These are phyloP conservation scores for Polypterus bichir DNA, from an alignment of 2,113 vertebrate genomes.

Conservation along the genomic window DNA sequence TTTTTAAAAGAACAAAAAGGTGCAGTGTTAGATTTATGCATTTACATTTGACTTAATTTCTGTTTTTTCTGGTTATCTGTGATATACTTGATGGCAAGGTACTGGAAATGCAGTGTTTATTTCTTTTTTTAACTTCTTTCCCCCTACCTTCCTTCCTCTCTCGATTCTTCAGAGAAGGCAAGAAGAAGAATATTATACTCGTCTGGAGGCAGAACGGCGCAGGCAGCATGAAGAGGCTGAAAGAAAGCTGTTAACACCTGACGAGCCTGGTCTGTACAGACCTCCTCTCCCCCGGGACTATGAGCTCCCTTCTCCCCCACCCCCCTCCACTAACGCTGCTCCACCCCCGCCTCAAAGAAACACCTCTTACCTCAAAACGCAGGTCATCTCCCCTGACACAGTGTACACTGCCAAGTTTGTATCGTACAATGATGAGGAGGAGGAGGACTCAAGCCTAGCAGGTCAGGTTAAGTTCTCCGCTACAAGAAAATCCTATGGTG, in stretches of 20 bases:
- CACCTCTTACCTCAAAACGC: conserved; percentile 96
- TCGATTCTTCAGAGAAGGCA: conserved; percentile 77
- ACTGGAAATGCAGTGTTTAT: no score
- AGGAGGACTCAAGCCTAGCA: conserved; percentile 63
- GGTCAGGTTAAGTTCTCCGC: conserved; percentile 88
- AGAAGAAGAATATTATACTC: conserved; percentile 94
- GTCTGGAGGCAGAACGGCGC: conserved; percentile 88
- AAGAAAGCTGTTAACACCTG: conserved; percentile 79
- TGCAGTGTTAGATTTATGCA: no score
- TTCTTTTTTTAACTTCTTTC: no score
- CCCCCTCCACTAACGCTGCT: conserved; percentile 61
- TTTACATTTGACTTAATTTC: no score
- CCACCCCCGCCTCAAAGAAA: conserved; percentile 94
- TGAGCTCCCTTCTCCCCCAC: conserved; percentile 55
- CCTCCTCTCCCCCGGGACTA: conserved; percentile 91
- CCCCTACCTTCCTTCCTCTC: conserved; percentile 22
- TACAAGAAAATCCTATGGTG: conserved; percentile 74
- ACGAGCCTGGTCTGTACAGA: conserved; percentile 91
- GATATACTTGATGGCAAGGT: no score
- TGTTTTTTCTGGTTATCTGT: no score
- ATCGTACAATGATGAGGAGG: conserved; percentile 74
- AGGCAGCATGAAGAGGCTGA: conserved; percentile 90
- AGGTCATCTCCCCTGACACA: conserved; percentile 88
- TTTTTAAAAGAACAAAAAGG: background rate
- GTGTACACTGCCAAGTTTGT: conserved; percentile 97